phyloP scores from a whole-genome alignment of 2,113 vertebrate species.

The Hepsetus odoe region DNA sequence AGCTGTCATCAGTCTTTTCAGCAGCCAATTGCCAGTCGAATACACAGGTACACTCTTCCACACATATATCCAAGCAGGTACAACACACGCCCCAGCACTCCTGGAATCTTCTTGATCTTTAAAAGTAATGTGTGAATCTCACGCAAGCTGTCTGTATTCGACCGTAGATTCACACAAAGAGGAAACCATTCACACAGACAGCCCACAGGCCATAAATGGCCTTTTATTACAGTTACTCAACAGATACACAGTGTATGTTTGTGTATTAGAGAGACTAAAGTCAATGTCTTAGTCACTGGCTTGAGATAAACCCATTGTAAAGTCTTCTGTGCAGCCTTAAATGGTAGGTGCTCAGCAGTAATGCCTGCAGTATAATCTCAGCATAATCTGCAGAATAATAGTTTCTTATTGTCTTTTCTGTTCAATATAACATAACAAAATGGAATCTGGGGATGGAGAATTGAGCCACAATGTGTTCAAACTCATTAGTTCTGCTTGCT shows the following conservation, averaged over 20 bases:
- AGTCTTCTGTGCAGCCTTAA: background rate
- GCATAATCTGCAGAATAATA: no score
- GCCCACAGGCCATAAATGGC: conserved; percentile 68
- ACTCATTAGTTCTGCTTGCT: conserved; percentile 56
- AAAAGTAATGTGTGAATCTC: conserved; percentile 12
- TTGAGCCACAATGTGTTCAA: conserved; percentile 40
- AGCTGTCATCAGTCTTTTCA: conserved; percentile 59
- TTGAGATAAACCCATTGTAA: conserved; percentile 41
- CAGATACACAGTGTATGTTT: conserved; percentile 23
- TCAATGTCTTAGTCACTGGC: conserved; percentile 26
- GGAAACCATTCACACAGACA: conserved; percentile 40
- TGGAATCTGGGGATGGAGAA: conserved; percentile 25
- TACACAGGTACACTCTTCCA: conserved; percentile 22
- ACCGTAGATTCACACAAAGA: background rate
- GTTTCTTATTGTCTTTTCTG: conserved; percentile 5
- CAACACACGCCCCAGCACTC: conserved; percentile 8
- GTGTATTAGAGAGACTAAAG: conserved; percentile 13
- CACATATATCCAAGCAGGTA: background rate
- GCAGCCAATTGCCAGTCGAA: background rate
- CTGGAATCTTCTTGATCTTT: conserved; percentile 36
- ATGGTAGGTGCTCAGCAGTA: background rate
- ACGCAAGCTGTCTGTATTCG: background rate
- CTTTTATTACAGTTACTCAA: conserved; percentile 73
- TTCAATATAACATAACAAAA: background rate
- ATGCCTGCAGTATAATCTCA: background rate